Evolutionary conservation across 35 echinoderm and acorn worm species (phyloP).

Genomic region (Heliocidaris tuberculata): DNA sequence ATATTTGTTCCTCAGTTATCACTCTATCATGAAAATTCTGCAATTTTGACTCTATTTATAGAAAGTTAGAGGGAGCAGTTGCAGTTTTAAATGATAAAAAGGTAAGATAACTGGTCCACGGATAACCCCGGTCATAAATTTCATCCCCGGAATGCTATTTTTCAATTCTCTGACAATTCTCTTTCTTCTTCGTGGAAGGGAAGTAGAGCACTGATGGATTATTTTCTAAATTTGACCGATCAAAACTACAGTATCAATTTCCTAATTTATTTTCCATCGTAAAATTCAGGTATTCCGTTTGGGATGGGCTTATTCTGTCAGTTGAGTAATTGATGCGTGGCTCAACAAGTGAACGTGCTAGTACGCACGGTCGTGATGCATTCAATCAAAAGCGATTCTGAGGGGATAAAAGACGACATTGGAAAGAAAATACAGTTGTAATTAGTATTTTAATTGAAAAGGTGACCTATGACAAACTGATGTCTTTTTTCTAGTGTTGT

Average conservation of each 20-base stretch:
- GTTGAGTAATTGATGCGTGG: background rate
- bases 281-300: constrained; percentile 28
- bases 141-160: background rate
- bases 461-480: background rate
- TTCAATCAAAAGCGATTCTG: background rate
- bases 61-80: background rate
- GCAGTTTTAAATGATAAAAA: background rate
- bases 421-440: background rate
- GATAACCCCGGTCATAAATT: constrained; percentile 12
- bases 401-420: background rate
- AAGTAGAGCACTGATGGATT: constrained; percentile 21
- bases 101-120: background rate
- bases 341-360: background rate
- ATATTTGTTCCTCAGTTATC: background rate
- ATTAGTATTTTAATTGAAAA: constrained; percentile 14
- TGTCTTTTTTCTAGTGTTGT: background rate
- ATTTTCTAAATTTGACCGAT: background rate
- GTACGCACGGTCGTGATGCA: background rate
- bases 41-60: background rate
- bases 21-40: background rate
- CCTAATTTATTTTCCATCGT: constrained; percentile 38
- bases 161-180: background rate
- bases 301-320: background rate
- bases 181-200: background rate
- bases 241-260: constrained; percentile 32